A percentile compares a stretch with the other conserved stretches of the same genome.
phyloP scores from a whole-genome alignment of 2,797 vertebrate genomes.

The Bucorvus abyssinicus region DNA sequence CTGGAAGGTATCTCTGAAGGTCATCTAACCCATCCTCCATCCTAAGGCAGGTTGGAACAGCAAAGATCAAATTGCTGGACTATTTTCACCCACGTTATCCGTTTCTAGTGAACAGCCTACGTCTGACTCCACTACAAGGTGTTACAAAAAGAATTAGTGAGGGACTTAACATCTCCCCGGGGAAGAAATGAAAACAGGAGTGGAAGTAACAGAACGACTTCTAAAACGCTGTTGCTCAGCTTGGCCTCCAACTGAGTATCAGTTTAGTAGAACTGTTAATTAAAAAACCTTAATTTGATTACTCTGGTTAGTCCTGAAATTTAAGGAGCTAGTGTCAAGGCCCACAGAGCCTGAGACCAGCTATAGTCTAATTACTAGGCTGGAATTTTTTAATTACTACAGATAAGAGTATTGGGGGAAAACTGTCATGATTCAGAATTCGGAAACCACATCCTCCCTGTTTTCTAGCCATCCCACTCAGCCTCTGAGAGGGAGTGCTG shows the following conservation, averaged over 20 bases:
- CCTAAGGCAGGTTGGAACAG: neutral
- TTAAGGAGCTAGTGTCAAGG: neutral
- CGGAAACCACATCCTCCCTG: constrained; percentile 61
- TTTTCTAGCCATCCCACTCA: constrained; percentile 48
- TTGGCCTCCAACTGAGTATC: neutral
- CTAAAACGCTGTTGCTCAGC: neutral
- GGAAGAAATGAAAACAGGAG: constrained; percentile 7
- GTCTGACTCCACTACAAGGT: neutral
- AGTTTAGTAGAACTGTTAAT: constrained; percentile 20
- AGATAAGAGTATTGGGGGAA: constrained; percentile 4
- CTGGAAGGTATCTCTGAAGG: neutral
- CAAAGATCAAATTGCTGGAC: neutral
- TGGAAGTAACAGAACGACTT: neutral
- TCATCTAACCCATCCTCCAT: neutral
- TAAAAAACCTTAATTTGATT: constrained; percentile 22
- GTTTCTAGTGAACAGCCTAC: neutral
- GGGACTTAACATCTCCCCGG: neutral
- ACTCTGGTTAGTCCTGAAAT: constrained; percentile 21
- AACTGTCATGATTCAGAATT: constrained; percentile 48
- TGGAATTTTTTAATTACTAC: constrained; percentile 41
- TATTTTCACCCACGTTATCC: neutral
- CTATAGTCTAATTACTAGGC: neutral
- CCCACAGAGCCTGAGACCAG: neutral
- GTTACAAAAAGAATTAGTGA: neutral
- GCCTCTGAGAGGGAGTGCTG: constrained; percentile 22